phyloP scores from a whole-genome alignment of 2,797 vertebrate genomes.

The Crocodylus rhombifer region DNA sequence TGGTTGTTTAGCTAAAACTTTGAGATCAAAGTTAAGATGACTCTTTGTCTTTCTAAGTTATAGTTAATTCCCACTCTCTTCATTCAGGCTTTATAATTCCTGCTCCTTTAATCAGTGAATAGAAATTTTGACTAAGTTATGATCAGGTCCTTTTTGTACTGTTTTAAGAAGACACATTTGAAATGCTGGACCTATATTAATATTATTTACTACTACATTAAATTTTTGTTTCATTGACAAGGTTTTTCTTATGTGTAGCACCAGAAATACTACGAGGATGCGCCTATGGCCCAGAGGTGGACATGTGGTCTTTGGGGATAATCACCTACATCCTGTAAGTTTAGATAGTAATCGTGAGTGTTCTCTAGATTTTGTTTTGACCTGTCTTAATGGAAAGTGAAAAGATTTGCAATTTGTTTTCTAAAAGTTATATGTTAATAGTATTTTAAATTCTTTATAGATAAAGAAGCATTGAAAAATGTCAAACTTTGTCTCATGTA shows the following conservation, averaged over 20 bases:
- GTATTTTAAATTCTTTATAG: background rate
- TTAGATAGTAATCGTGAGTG: background rate
- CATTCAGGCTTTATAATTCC: background rate
- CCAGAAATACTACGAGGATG: slow-evolving; percentile 90
- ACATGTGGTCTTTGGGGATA: slow-evolving; percentile 93
- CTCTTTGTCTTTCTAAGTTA: background rate
- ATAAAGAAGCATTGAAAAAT: background rate
- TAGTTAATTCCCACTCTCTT: background rate
- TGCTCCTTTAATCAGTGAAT: background rate
- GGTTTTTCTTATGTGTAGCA: slow-evolving; percentile 79
- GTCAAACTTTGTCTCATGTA: background rate
- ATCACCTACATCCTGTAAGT: slow-evolving; percentile 94
- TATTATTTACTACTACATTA: slow-evolving; percentile 1
- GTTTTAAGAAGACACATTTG: background rate
- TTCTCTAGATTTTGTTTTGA: background rate
- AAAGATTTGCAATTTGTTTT: background rate
- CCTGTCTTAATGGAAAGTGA: background rate
- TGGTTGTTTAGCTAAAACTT: background rate
- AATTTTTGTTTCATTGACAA: slow-evolving; percentile 23
- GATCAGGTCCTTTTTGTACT: background rate
- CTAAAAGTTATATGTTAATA: background rate
- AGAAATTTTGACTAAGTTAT: background rate
- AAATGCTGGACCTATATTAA: background rate
- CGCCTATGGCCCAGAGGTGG: slow-evolving; percentile 91
- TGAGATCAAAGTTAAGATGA: background rate